These are phyloP conservation scores for Trypoxylon attenuatum DNA, from an alignment of 2,888 invertebrate species.

Conservation along the genomic window DNA sequence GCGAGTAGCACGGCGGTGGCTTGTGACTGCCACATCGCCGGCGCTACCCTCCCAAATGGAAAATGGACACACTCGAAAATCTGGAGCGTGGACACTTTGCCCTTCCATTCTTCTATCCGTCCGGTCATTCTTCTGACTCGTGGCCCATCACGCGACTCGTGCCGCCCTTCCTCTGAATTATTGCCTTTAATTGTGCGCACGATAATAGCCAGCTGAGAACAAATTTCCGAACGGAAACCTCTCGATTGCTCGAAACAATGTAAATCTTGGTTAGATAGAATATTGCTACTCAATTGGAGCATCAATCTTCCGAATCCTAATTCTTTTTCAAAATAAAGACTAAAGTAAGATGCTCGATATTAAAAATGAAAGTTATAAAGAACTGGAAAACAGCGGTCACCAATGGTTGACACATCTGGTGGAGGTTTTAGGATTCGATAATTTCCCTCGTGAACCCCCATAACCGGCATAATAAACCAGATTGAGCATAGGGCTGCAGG, in stretches of 20 bases:
- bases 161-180: conserved; percentile 63
- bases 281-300: too few relatives aligned
- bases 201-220: conserved; percentile 58
- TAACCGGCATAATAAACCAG: too few relatives aligned
- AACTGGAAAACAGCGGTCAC: too few relatives aligned
- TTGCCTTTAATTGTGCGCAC: conserved; percentile 68
- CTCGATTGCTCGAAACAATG: conserved; percentile 26
- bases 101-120: conserved; percentile 33
- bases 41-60: conserved; percentile 7
- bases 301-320: too few relatives aligned
- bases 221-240: conserved; percentile 65
- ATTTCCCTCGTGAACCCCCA: too few relatives aligned
- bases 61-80: conserved; percentile 52
- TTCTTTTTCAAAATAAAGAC: too few relatives aligned
- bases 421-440: too few relatives aligned
- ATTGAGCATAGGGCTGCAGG: conserved; percentile 6
- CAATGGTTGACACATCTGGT: too few relatives aligned
- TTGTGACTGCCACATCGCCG: conserved; percentile 10
- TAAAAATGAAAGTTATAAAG: too few relatives aligned
- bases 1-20: conserved; percentile 27
- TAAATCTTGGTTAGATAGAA: too few relatives aligned
- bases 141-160: conserved; percentile 1
- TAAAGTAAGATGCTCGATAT: too few relatives aligned
- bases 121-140: conserved; percentile 16
- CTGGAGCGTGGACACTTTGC: conserved; percentile 42